These are phyloP conservation scores for Cochlearius cochlearius DNA, from an alignment of 2,113 vertebrate species.

Conservation along the genomic window DNA sequence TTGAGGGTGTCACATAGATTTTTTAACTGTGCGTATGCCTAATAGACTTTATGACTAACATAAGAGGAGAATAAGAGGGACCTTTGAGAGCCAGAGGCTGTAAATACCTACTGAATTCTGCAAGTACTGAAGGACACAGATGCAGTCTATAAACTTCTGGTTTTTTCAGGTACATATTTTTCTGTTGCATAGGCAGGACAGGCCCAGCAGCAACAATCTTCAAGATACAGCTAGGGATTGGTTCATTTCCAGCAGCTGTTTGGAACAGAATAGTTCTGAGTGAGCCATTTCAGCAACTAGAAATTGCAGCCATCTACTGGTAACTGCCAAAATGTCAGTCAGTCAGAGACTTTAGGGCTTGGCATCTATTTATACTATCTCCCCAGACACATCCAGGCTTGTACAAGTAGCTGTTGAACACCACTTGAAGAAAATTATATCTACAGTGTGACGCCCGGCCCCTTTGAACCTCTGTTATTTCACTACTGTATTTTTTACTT, in stretches of 20 bases:
- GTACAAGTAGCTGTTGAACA: constrained; percentile 4
- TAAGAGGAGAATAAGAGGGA: neutral
- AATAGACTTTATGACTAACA: neutral
- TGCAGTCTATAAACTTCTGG: neutral
- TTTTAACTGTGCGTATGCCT: neutral
- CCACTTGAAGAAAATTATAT: neutral
- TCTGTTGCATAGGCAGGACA: neutral
- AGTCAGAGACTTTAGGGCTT: constrained; percentile 15
- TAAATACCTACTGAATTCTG: neutral
- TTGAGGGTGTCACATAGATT: neutral
- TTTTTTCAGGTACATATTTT: neutral
- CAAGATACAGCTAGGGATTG: neutral
- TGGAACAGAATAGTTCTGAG: constrained; percentile 3
- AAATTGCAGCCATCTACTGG: constrained; percentile 65
- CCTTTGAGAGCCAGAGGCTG: neutral
- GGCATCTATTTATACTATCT: constrained; percentile 31
- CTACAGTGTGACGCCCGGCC: neutral
- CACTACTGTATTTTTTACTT: neutral
- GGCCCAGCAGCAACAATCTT: neutral
- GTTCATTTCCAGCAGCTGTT: constrained; percentile 37
- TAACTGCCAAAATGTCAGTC: constrained; percentile 55
- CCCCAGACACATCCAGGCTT: constrained; percentile 25
- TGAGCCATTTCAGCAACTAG: constrained; percentile 50
- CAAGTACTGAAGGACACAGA: neutral
- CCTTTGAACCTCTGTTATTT: constrained; percentile 7